A percentile compares a stretch with the other conserved stretches of the same genome.
Conservation (phyloP, 2,113 vertebrate species). For the Saguinus midas region DNA sequence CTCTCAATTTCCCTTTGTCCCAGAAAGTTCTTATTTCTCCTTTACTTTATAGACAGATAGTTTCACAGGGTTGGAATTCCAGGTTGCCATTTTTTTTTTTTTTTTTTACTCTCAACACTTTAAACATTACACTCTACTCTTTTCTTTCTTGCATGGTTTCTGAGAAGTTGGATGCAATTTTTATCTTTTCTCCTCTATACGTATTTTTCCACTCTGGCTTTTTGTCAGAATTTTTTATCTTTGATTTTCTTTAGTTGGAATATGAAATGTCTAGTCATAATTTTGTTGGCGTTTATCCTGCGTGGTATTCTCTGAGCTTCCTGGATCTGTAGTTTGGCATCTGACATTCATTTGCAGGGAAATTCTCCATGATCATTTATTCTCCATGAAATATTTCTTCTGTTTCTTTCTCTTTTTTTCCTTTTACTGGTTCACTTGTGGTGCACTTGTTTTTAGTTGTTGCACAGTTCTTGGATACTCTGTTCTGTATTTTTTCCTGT, state of each 20-base stretch:
- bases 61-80: background rate
- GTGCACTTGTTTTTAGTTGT: background rate
- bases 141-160: background rate
- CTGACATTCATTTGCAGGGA: background rate
- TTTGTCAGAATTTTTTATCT: background rate
- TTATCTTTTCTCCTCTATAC: background rate
- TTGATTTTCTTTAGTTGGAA: background rate
- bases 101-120: background rate
- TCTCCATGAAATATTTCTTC: background rate
- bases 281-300: background rate
- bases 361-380: background rate
- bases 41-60: background rate
- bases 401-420: background rate
- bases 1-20: background rate
- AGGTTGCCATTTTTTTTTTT: background rate
- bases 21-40: background rate
- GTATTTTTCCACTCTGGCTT: background rate
- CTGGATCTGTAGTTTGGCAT: background rate
- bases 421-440: background rate
- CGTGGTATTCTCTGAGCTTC: background rate
- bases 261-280: background rate
- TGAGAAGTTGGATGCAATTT: too few relatives aligned
- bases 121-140: background rate
- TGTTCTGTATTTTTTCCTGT: too few relatives aligned
- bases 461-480: background rate